A percentile compares a stretch with the other conserved stretches of the same genome.
phyloP scores from a whole-genome alignment of 2,797 vertebrate genomes.

The Heteromormyrus szaboi region DNA sequence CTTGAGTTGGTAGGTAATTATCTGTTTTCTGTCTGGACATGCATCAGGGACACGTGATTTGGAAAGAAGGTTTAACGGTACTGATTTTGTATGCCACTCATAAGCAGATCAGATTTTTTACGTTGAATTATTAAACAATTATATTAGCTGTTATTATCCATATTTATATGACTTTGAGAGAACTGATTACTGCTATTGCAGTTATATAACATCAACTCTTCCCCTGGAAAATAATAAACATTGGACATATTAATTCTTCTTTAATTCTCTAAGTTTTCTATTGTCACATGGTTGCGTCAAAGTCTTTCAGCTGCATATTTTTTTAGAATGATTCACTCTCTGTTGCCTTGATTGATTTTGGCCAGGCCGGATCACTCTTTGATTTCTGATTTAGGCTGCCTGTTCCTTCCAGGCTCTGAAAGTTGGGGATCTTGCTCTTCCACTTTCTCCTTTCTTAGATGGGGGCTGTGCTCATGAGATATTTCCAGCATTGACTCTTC shows the following conservation, averaged over 20 bases:
- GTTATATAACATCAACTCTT: not conserved
- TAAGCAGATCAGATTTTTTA: not conserved
- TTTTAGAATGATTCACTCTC: not conserved
- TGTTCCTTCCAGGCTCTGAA: constrained; percentile 16
- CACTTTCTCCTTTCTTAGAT: not conserved
- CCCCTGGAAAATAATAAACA: not conserved
- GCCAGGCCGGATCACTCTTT: constrained; percentile 15
- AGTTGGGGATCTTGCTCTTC: not conserved
- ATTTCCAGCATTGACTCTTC: not conserved
- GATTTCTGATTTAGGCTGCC: constrained; percentile 17
- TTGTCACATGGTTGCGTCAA: not conserved
- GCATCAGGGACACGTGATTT: not conserved
- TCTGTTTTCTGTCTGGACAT: not conserved
- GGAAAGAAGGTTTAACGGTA: not conserved
- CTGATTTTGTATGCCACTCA: not conserved
- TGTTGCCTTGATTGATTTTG: not conserved
- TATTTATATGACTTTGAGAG: not conserved
- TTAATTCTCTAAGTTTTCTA: not conserved
- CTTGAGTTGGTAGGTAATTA: constrained; percentile 11
- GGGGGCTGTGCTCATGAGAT: not conserved
- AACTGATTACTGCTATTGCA: not conserved
- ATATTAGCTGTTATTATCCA: not conserved
- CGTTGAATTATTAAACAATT: not conserved
- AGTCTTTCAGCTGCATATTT: not conserved
- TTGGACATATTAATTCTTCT: not conserved